These are phyloP conservation scores for Ganaspis brasiliensis DNA, from an alignment of 2,888 invertebrate species.

Conservation along the genomic window DNA sequence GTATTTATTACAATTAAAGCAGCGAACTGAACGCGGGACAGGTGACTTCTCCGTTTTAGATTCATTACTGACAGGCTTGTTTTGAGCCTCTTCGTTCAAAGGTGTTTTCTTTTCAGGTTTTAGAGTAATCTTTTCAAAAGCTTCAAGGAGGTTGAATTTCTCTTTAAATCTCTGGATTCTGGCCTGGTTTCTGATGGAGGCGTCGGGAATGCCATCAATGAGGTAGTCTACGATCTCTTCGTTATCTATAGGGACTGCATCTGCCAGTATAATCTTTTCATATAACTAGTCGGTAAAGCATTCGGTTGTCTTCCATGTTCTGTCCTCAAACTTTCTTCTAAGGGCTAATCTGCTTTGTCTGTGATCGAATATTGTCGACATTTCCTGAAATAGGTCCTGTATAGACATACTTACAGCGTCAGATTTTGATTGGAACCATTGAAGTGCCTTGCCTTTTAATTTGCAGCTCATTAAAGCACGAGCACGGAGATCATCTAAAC, in stretches of 20 bases:
- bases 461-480: too few relatives aligned
- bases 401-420: constrained; percentile 47
- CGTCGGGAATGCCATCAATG: constrained; percentile 53
- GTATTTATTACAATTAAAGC: constrained; percentile 43
- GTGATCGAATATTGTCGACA: constrained; percentile 49
- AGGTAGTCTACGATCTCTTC: constrained; percentile 52
- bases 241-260: constrained; percentile 34
- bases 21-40: neutral
- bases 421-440: too few relatives aligned
- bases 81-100: neutral
- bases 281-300: constrained; percentile 53
- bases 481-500: too few relatives aligned
- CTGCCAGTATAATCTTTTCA: constrained; percentile 49
- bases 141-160: neutral
- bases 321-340: constrained; percentile 47
- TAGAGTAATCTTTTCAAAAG: neutral
- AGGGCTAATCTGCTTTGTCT: constrained; percentile 28
- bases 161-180: constrained; percentile 42
- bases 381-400: constrained; percentile 28
- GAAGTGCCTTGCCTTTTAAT: too few relatives aligned
- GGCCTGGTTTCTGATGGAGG: constrained; percentile 45
- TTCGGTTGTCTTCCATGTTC: constrained; percentile 47
- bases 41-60: neutral
- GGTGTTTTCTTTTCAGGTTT: neutral
- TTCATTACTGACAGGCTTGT: neutral